Evolutionary conservation across 1,140 invertebrate genomes (phyloP).

Genomic region (Periplaneta americana): DNA sequence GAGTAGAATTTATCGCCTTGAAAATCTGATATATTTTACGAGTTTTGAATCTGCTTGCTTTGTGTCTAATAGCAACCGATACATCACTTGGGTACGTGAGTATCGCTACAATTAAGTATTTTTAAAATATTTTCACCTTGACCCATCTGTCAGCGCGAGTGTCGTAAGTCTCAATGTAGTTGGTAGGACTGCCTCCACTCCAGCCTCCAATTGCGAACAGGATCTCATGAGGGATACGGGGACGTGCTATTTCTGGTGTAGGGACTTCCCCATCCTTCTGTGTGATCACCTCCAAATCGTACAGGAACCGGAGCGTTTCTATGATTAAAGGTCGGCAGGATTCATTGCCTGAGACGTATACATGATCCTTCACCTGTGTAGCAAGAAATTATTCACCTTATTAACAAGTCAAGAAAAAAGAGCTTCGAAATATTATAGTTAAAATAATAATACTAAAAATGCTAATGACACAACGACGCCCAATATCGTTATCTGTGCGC

Average conservation of each 20-base stretch:
- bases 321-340: slow-evolving; percentile 64
- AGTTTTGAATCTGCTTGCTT: too few species aligned
- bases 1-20: too few species aligned
- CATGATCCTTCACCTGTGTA: slow-evolving; percentile 49
- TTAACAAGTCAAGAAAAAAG: too few species aligned
- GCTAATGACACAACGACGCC: too few species aligned
- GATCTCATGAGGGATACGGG: slow-evolving; percentile 61
- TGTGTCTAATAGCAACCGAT: too few species aligned
- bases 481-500: too few species aligned
- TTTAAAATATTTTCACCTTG: too few species aligned
- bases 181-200: slow-evolving; percentile 62
- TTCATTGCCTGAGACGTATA: slow-evolving; percentile 55
- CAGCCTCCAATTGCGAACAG: slow-evolving; percentile 72
- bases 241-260: slow-evolving; percentile 56
- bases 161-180: slow-evolving; percentile 72
- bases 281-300: slow-evolving; percentile 65
- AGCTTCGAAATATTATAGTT: too few species aligned
- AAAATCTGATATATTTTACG: too few species aligned
- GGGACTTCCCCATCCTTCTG: slow-evolving; percentile 51
- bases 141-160: slow-evolving; percentile 71
- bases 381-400: neutral
- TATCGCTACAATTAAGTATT: too few species aligned
- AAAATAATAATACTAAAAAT: too few species aligned
- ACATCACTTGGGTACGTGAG: too few species aligned
- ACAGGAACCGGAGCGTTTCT: slow-evolving; percentile 65